A percentile compares a stretch with the other conserved stretches of the same genome.
phyloP scores from a whole-genome alignment of 2,888 invertebrate genomes.

The Hyposoter dolosus region DNA sequence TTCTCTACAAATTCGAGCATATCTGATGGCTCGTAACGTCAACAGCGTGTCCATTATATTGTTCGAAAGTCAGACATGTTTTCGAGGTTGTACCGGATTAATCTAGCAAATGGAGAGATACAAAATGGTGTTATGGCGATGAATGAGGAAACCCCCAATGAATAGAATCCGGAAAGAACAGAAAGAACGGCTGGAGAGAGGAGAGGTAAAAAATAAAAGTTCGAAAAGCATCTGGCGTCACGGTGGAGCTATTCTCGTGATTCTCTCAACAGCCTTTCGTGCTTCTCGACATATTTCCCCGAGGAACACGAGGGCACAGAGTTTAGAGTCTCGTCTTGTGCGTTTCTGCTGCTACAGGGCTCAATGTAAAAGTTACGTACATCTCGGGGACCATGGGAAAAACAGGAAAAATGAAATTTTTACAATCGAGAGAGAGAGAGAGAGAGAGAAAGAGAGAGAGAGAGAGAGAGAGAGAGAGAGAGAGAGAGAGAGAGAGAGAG shows the following conservation, averaged over 20 bases:
- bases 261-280: conserved; percentile 52
- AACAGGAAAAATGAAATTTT: neutral
- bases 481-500: neutral
- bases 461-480: neutral
- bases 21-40: neutral
- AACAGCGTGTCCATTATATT: neutral
- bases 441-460: neutral
- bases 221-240: conserved; percentile 41
- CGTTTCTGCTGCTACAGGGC: conserved; percentile 42
- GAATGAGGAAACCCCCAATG: neutral
- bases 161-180: neutral
- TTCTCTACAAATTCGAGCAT: neutral
- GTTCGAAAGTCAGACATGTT: conserved; percentile 18
- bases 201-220: conserved; percentile 1
- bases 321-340: conserved; percentile 17
- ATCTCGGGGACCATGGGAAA: conserved; percentile 2
- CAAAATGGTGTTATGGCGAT: conserved; percentile 11
- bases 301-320: conserved; percentile 41
- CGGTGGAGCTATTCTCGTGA: conserved; percentile 4
- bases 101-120: conserved; percentile 40
- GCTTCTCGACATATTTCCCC: conserved; percentile 65
- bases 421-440: neutral
- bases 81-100: conserved; percentile 22
- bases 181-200: neutral
- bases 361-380: conserved; percentile 55